phyloP scores from a whole-genome alignment of 2,888 invertebrate genomes.

The Microchrysa polita region DNA sequence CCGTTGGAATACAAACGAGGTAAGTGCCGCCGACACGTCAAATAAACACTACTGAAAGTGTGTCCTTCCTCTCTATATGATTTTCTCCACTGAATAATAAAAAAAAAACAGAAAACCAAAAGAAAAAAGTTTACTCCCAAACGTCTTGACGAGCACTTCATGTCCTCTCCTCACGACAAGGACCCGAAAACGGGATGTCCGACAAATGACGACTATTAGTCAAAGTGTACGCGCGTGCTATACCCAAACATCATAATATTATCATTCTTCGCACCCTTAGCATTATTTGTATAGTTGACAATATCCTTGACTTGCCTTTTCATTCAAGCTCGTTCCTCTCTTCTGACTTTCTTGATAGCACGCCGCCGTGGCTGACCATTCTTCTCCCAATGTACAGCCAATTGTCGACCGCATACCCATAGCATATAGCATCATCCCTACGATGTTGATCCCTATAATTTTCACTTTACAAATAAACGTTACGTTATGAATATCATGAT shows the following conservation, averaged over 20 bases:
- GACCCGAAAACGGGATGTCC: too few species aligned
- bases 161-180: too few species aligned
- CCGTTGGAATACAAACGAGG: conserved; percentile 99
- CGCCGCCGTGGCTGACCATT: not conserved
- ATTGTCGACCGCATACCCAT: not conserved
- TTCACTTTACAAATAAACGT: conserved; percentile 50
- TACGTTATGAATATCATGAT: conserved; percentile 50
- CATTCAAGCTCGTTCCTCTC: not conserved
- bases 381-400: not conserved
- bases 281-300: too few species aligned
- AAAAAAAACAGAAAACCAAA: too few species aligned
- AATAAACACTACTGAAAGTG: not conserved
- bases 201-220: too few species aligned
- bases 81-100: too few species aligned
- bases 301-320: too few species aligned
- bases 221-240: too few species aligned
- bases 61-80: conserved; percentile 5
- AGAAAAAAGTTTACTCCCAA: too few species aligned
- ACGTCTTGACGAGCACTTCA: too few species aligned
- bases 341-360: not conserved
- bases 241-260: too few species aligned
- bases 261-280: too few species aligned
- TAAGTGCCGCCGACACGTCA: conserved; percentile 64
- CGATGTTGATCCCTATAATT: conserved; percentile 45
- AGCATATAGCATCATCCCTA: not conserved